Base-by-base conservation (phyloP, 2,797 vertebrate genomes). In the Amblyopsis hoosieri region DNA sequence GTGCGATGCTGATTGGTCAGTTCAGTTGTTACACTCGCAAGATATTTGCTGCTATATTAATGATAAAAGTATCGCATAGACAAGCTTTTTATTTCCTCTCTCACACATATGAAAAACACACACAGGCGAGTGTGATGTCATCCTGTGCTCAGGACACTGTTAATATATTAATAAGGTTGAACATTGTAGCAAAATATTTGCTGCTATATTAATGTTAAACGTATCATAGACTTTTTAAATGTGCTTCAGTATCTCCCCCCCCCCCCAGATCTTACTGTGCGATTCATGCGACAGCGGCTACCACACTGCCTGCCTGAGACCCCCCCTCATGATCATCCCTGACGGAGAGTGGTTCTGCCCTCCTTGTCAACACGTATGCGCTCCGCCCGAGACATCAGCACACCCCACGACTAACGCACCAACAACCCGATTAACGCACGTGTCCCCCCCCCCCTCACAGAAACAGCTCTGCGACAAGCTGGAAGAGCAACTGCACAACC, bases 331-430 rank as follows among this genome's bases (percentile, higher is more conserved):
- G 98, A 92, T 98, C 76, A 99, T 99, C 85, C 98, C 98, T 0
- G 97, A 99, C 0, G 98, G 98, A 76, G 98, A 99, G 50, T 99
- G 97, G 98, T 99, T 97, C 89, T 99, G 98, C 78, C 95, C 97
- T 0, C 98, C 97, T 11, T 99, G 98, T 79, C 97, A 99, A 69
- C 98, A 99, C 6, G 98, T 99, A 94, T 0, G 91, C 84, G 62
- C 10, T 52, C 33, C 1, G 5, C 13, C 54, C 0, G 1, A 12
- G 2, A 15, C 12, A 1, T 7, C 1, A n/a, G 57, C 0, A 49
- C 0, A 4, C 12, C 1, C 1, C 2, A 42, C 23, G 11, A 6
- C 0, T 17, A 47, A 31, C 45, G 9, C 45, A 4, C 4, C 17
- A 23, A 3, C 23, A 42, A n/a, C 14, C 6, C n/a, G 48, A 49